Evolutionary conservation across 1,140 invertebrate species (phyloP).

Genomic region (Aradophagus sp.): DNA sequence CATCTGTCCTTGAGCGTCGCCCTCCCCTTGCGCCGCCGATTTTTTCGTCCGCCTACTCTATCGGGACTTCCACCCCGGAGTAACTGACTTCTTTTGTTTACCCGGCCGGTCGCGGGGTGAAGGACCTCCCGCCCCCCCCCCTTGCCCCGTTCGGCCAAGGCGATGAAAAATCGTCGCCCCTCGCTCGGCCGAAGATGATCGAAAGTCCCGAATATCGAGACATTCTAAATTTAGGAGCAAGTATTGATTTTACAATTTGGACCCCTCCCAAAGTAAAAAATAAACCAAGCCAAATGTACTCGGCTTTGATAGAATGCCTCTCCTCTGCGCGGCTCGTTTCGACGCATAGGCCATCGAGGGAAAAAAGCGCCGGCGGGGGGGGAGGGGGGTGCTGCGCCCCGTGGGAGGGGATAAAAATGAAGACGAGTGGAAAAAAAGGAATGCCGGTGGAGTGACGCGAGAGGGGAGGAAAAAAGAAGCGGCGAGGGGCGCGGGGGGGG

Average conservation of each 20-base stretch:
- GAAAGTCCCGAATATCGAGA: conserved; percentile 52
- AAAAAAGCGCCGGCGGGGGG: conserved; percentile 36
- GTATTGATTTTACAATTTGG: conserved; percentile 76
- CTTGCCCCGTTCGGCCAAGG: too few relatives aligned
- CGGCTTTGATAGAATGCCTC: conserved; percentile 74
- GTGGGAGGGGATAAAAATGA: conserved; percentile 25
- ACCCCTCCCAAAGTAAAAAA: conserved; percentile 74
- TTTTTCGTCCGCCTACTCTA: conserved; percentile 21
- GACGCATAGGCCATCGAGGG: conserved; percentile 61
- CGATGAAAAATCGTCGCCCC: conserved; percentile 7
- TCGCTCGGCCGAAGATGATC: conserved; percentile 32
- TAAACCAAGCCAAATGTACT: conserved; percentile 74
- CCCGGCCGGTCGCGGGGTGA: conserved; percentile 5
- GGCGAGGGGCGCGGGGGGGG: conserved; percentile 20
- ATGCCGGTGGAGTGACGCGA: conserved; percentile 1
- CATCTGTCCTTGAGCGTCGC: conserved; percentile 59
- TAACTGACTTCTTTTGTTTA: conserved; percentile 59
- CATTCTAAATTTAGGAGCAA: conserved; percentile 73
- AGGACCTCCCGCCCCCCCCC: too few relatives aligned
- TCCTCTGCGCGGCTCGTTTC: conserved; percentile 69
- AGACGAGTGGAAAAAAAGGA: conserved; percentile 43
- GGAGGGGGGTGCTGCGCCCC: conserved; percentile 19
- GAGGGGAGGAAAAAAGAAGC: conserved; percentile 29
- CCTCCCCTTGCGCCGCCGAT: neutral
- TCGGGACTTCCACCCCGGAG: conserved; percentile 35